phyloP scores from a whole-genome alignment of 2,113 vertebrate species.

The Cottus gobio region DNA sequence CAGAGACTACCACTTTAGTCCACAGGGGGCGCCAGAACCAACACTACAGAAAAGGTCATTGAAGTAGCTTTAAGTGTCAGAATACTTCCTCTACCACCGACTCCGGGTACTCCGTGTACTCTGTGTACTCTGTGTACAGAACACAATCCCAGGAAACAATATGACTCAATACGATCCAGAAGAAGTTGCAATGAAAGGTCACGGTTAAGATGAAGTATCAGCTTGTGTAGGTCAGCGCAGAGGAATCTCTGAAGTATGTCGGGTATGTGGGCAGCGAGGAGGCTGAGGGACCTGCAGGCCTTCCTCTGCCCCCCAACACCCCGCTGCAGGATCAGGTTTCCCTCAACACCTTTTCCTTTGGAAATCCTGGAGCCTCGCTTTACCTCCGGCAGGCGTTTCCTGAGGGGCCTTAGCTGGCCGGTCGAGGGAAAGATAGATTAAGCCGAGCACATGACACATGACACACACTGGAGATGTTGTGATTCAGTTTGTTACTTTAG shows the following conservation, averaged over 20 bases:
- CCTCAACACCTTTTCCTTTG: slow-evolving; percentile 51
- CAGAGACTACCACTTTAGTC: background rate
- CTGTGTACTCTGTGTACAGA: background rate
- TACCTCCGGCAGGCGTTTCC: slow-evolving; percentile 49
- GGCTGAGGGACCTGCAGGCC: background rate
- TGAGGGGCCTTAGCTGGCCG: slow-evolving; percentile 4
- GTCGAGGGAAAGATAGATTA: slow-evolving; percentile 5
- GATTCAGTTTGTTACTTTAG: background rate
- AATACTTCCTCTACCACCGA: background rate
- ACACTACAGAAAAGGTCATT: background rate
- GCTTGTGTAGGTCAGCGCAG: slow-evolving; percentile 9
- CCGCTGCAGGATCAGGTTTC: slow-evolving; percentile 54
- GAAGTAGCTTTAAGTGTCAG: background rate
- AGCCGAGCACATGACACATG: slow-evolving; percentile 13
- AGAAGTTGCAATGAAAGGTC: background rate
- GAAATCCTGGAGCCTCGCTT: slow-evolving; percentile 40
- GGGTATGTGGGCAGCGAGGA: slow-evolving; percentile 55
- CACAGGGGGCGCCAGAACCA: no score
- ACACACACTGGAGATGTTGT: slow-evolving; percentile 6
- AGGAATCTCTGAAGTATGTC: slow-evolving; percentile 58
- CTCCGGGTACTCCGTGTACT: background rate
- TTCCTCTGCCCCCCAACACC: background rate
- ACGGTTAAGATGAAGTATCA: background rate
- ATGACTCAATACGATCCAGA: background rate
- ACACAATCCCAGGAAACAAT: background rate